Evolutionary conservation across 2,888 invertebrate species (phyloP), one percentile per base, ranked within the genome.

Genomic region (Rotaria socialis): DNA sequence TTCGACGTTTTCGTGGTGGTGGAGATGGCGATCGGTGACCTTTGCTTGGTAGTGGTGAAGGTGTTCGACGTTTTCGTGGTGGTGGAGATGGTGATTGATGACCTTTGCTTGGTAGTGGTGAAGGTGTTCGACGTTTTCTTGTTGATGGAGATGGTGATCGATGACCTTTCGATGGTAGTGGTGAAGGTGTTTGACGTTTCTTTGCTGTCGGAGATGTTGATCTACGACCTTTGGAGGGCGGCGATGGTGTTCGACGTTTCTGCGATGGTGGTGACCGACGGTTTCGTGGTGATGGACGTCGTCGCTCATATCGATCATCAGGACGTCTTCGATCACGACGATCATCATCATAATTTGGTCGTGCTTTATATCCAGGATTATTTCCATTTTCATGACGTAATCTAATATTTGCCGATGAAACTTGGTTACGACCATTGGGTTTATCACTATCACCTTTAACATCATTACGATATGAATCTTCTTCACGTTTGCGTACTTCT

Each of bases 311-410:
- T 11, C 80, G 47, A 14, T 80, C 80, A 47, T 80, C 80, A n/a
- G 47, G 47, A n/a, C 80, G 80, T n/a, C 43, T 80, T 43, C 80
- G 80, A 80, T 80, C 80, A 47, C 80, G 80, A 7, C 67, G 67
- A 67, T 67, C 27, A n/a, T 41, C 75, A 22, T 43, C 47, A 80
- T 43, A 80, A 47, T 47, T n/a, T 24, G 47, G 24, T 24, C 80
- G 43, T 80, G 43, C 10, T 80, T 43, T 80, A n/a, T 80, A 43
- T 4, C 80, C 43, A 47, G 43, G 24, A 43, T 8, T 24, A 24
- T 43, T 24, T n/a, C 80, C 47, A 47, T 80, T 80, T 8, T 80
- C 80, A 80, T 80, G 22, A 24, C 80, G 43, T 47, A 47, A 5
- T 47, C 47, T 22, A 43, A 2, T 47, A 24, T 1, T 80, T 11